Percentiles rank a stretch among this genome's conserved stretches.
Conservation (phyloP, 2,797 vertebrate species). For the Enteromius argenteus region DNA sequence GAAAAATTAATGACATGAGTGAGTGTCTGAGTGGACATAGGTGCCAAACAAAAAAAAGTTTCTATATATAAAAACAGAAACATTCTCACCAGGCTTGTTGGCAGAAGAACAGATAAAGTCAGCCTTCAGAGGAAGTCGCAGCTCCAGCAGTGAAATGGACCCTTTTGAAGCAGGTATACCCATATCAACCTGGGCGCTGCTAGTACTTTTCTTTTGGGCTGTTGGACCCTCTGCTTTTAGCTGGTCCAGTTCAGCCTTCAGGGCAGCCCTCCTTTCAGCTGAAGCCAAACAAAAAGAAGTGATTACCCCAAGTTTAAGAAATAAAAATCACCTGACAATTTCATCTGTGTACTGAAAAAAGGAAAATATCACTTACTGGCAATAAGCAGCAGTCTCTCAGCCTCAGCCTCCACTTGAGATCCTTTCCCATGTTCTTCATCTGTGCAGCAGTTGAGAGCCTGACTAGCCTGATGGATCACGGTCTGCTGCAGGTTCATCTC, state of each 20-base stretch:
- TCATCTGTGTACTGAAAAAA: background rate
- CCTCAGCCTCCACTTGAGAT: slow-evolving; percentile 94
- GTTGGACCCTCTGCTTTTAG: slow-evolving; percentile 83
- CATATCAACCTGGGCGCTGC: slow-evolving; percentile 48
- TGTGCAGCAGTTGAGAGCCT: slow-evolving; percentile 95
- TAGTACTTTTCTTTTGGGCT: slow-evolving; percentile 74
- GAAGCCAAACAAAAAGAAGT: slow-evolving; percentile 29
- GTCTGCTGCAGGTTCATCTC: slow-evolving; percentile 96
- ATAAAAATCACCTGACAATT: background rate
- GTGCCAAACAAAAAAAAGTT: background rate
- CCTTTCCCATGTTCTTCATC: slow-evolving; percentile 97
- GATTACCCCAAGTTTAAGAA: background rate
- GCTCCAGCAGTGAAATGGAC: slow-evolving; percentile 87
- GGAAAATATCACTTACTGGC: slow-evolving; percentile 84
- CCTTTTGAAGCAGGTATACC: slow-evolving; percentile 84
- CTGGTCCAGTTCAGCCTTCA: slow-evolving; percentile 87
- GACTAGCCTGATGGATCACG: slow-evolving; percentile 95
- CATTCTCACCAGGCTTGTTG: slow-evolving; percentile 86
- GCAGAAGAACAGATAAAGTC: slow-evolving; percentile 91
- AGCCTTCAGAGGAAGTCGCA: slow-evolving; percentile 93
- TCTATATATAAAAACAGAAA: background rate
- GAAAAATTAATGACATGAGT: slow-evolving; percentile 13
- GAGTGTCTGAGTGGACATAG: background rate
- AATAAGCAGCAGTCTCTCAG: slow-evolving; percentile 91
- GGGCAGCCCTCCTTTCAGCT: slow-evolving; percentile 88